phyloP scores from a whole-genome alignment of 2,797 vertebrate species.

The Anniella stebbinsi region DNA sequence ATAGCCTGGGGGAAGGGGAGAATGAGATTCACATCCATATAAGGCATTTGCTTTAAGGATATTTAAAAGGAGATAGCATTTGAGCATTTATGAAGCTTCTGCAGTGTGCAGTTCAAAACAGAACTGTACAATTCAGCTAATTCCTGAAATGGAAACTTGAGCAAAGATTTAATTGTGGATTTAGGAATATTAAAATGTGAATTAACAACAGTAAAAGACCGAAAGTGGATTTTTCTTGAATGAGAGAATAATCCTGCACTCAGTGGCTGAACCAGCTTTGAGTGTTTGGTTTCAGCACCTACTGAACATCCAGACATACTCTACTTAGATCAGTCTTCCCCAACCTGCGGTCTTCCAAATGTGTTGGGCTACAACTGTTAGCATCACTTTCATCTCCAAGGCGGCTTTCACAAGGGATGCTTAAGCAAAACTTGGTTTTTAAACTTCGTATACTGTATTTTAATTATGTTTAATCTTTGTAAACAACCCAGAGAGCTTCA shows the following conservation, averaged over 20 bases:
- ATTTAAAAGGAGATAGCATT: not conserved
- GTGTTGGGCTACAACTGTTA: no score
- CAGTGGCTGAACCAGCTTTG: conserved; percentile 53
- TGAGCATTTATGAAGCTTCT: not conserved
- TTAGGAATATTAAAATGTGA: conserved; percentile 54
- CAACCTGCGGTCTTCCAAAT: no score
- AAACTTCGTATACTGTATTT: no score
- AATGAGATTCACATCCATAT: not conserved
- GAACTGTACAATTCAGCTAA: conserved; percentile 16
- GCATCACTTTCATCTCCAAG: not conserved
- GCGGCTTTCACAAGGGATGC: not conserved
- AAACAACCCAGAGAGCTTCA: no score
- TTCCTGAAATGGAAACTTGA: conserved; percentile 39
- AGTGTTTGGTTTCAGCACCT: conserved; percentile 55
- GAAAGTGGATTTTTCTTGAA: conserved; percentile 59
- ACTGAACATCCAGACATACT: conserved; percentile 36
- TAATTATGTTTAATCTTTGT: no score
- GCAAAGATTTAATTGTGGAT: conserved; percentile 57
- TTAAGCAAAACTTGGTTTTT: not conserved
- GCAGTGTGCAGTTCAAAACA: not conserved
- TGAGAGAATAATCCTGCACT: conserved; percentile 47
- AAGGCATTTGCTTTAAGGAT: not conserved
- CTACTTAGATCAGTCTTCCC: not conserved
- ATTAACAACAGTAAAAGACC: conserved; percentile 33
- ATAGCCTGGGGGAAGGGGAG: no score